These are phyloP conservation scores for Todiramphus saurophagus DNA, from an alignment of 2,113 vertebrate genomes.

Conservation along the genomic window DNA sequence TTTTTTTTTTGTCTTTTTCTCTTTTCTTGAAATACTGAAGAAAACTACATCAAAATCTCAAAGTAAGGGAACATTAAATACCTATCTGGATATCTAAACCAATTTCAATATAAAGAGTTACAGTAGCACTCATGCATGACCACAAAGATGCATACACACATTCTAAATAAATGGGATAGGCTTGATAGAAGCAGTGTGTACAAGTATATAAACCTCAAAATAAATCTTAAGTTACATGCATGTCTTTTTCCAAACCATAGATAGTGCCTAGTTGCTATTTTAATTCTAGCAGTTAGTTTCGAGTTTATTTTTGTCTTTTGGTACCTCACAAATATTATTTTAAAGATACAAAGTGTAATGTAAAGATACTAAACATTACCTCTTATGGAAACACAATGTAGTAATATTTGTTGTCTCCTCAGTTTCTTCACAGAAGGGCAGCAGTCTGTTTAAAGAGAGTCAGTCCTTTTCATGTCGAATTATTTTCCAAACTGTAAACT, in stretches of 20 bases:
- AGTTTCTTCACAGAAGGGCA: neutral
- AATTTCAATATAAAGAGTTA: neutral
- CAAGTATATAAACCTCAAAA: neutral
- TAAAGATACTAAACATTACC: neutral
- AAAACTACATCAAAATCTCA: neutral
- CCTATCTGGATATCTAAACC: neutral
- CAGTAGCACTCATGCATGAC: neutral
- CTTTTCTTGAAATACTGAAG: neutral
- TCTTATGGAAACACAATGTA: neutral
- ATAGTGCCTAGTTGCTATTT: neutral
- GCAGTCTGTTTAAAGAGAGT: neutral
- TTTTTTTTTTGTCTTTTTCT: too few species aligned
- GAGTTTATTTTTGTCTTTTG: neutral
- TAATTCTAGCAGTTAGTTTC: neutral
- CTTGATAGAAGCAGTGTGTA: neutral
- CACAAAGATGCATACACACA: neutral
- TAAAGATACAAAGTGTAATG: neutral
- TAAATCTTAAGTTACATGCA: neutral
- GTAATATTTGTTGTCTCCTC: neutral
- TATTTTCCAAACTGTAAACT: neutral
- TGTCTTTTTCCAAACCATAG: neutral
- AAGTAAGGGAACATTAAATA: constrained; percentile 12
- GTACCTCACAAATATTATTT: neutral
- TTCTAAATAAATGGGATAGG: neutral
- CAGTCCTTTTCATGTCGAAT: neutral